These are phyloP conservation scores for Amazona vittata DNA, from an alignment of 2,113 vertebrate genomes.

Conservation along the genomic window DNA sequence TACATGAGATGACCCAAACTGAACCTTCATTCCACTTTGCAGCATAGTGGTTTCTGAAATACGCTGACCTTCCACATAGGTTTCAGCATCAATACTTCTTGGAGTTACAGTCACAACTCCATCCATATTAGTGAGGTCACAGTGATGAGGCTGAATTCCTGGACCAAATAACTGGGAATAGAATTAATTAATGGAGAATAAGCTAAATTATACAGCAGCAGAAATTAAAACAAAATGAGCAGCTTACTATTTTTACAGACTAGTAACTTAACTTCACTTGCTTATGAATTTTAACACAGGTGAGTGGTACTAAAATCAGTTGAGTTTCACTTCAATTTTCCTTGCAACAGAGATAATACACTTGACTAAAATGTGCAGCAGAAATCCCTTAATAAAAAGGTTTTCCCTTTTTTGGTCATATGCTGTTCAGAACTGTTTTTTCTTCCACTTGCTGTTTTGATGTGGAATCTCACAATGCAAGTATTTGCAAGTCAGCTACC, in stretches of 20 bases:
- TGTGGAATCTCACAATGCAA: not conserved
- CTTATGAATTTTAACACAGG: not conserved
- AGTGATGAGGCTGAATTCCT: slow-evolving; percentile 94
- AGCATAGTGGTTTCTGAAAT: slow-evolving; percentile 91
- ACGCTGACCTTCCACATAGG: slow-evolving; percentile 90
- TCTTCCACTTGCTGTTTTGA: not conserved
- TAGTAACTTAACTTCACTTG: not conserved
- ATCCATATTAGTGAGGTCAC: slow-evolving; percentile 95
- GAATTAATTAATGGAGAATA: not conserved
- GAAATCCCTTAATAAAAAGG: not conserved
- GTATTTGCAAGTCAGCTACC: not conserved
- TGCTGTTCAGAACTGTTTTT: not conserved
- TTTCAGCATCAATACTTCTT: slow-evolving; percentile 88
- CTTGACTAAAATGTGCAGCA: not conserved
- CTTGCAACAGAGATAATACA: not conserved
- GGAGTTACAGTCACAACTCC: slow-evolving; percentile 95
- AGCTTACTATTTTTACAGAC: not conserved
- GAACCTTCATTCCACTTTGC: slow-evolving; percentile 91
- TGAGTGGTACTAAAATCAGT: not conserved
- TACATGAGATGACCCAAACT: slow-evolving; percentile 90
- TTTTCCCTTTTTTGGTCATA: not conserved
- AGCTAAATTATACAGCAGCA: not conserved
- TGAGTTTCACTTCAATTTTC: not conserved
- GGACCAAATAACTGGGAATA: slow-evolving; percentile 87
- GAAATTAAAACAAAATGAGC: not conserved